Evolutionary conservation across 1,140 invertebrate genomes (phyloP), one percentile per base, ranked within the genome.

Genomic region (Drosophila melanica): DNA sequence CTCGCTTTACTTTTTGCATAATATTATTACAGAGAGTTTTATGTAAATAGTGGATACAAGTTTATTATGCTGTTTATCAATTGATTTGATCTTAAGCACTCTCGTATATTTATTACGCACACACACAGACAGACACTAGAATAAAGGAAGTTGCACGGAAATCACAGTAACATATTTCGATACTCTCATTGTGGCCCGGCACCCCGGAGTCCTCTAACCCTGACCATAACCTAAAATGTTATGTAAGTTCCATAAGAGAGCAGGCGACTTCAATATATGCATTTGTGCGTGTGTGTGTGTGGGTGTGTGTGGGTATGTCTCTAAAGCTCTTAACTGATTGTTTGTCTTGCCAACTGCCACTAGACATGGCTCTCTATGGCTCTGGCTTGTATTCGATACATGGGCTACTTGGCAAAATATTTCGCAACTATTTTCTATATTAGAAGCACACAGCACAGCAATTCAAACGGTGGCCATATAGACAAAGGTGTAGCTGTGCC

Each of bases 1-100:
- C 62, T 71, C 58, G 55, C 44, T 69, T 65, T 66, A 66, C 75
- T 77, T 80, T 77, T 70, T 62, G 75, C 42, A 78, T 81, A 78
- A 82, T 70, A 82, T 75, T 82, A 82, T 82, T 82, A 75, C 45
- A 75, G 63, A 53, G 75, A 58, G 68, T 73, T 84, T 70, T 85
- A 85, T 84, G 77, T 80, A 77, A 81, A 86, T 87, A 86, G 76
- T 84, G 66, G 75, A 81, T 81, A 87, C 84, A 84, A 84, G 84
- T 87, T 87, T 87, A 87, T 87, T 87, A 89, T 80, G 79, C 84
- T 87, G 72, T 77, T 84, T 89, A 87, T 87, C 84, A 87, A 89
- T 87, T 87, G 84, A 87, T 89, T 89, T 89, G 84, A 89, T 87
- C 84, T 89, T 87, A 84, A 89, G 84, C 73, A 87, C 84, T 77